Evolutionary conservation across 2,888 invertebrate genomes (phyloP).

Genomic region (Lycaena phlaeas): DNA sequence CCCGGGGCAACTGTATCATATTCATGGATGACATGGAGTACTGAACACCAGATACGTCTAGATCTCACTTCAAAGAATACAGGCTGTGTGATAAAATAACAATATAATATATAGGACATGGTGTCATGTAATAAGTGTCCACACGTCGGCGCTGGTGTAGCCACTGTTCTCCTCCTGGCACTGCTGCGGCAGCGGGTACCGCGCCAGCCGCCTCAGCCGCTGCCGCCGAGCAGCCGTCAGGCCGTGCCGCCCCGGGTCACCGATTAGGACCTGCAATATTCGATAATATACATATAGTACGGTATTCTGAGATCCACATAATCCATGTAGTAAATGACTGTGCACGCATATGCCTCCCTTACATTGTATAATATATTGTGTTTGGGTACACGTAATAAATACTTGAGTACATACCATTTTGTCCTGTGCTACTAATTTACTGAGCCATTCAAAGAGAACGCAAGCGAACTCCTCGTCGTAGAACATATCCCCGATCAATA

Average conservation of each 20-base stretch:
- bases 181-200: slow-evolving; percentile 53
- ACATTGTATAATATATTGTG: too few species aligned
- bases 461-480: slow-evolving; percentile 75
- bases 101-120: too few species aligned
- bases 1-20: too few species aligned
- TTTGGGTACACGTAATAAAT: too few species aligned
- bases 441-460: slow-evolving; percentile 69
- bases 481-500: slow-evolving; percentile 81
- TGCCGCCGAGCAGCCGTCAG: slow-evolving; percentile 43
- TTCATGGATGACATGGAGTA: too few species aligned
- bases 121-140: slow-evolving; percentile 36
- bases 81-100: too few species aligned
- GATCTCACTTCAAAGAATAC: too few species aligned
- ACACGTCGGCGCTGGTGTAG: slow-evolving; percentile 62
- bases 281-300: too few species aligned
- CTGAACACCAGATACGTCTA: too few species aligned
- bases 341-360: too few species aligned
- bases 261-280: slow-evolving; percentile 59
- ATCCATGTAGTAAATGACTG: too few species aligned
- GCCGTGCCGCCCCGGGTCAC: slow-evolving; percentile 75
- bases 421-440: slow-evolving; percentile 31
- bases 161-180: slow-evolving; percentile 69
- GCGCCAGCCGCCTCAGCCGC: slow-evolving; percentile 43
- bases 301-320: too few species aligned
- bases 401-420: slow-evolving; percentile 52